Evolutionary conservation across 1,140 invertebrate species (phyloP).

Genomic region (Asbolus verrucosus): DNA sequence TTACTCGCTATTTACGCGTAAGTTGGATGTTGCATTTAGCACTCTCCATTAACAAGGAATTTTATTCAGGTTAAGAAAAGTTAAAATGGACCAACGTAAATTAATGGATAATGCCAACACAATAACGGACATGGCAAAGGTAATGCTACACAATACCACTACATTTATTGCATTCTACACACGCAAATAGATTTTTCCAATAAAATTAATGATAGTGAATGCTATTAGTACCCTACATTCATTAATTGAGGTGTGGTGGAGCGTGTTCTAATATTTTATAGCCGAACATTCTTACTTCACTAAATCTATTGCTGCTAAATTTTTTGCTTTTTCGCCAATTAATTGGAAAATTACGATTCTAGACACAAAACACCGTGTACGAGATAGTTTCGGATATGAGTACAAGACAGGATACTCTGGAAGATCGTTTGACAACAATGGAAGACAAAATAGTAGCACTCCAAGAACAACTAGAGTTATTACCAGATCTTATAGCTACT

Average conservation of each 20-base stretch:
- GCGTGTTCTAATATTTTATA: no score
- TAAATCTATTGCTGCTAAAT: no score
- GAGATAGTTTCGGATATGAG: conserved; percentile 97
- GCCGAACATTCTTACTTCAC: no score
- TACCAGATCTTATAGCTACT: conserved; percentile 83
- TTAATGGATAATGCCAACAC: conserved; percentile 99
- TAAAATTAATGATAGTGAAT: neutral
- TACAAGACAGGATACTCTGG: conserved; percentile 88
- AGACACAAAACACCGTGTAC: conserved; percentile 98
- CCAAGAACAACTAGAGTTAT: conserved; percentile 81
- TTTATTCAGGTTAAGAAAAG: conserved; percentile 91
- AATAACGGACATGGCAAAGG: conserved; percentile 99
- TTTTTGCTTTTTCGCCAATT: no score
- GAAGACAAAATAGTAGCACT: conserved; percentile 88
- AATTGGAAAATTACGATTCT: conserved; percentile 63
- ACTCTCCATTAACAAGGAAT: neutral
- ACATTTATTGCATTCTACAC: no score
- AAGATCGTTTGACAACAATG: conserved; percentile 86
- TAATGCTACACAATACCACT: no score
- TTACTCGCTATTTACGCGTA: conserved; percentile 99
- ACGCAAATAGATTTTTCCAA: neutral
- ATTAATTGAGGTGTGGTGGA: neutral
- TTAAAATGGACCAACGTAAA: conserved; percentile 99
- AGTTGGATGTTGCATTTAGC: conserved; percentile 67
- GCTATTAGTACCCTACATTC: neutral